Evolutionary conservation across 64 coral and sea anemone genomes (phyloP).

Genomic region (Pachyseris speciosa): DNA sequence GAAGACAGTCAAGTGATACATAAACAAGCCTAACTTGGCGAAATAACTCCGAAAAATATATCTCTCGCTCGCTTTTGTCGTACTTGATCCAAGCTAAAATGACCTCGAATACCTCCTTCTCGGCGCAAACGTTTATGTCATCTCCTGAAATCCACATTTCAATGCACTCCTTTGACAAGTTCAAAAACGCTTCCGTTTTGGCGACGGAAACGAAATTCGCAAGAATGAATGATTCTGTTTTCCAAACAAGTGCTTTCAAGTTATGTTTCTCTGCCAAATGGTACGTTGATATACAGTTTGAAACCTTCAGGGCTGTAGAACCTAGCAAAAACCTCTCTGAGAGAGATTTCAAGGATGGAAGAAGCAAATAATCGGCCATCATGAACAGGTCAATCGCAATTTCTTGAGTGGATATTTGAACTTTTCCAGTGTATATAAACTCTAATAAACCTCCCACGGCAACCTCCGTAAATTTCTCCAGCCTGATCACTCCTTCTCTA

Average conservation of each 20-base stretch:
- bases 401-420: background rate
- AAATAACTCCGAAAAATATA: background rate
- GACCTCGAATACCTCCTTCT: background rate
- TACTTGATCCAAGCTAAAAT: background rate
- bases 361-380: background rate
- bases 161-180: background rate
- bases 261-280: background rate
- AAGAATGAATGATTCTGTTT: background rate
- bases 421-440: background rate
- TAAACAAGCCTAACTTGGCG: background rate
- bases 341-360: background rate
- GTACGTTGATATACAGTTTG: background rate
- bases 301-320: background rate
- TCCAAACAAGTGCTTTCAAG: background rate
- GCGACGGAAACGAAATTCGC: background rate
- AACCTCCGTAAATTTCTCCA: background rate
- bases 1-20: background rate
- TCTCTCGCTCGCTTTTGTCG: background rate
- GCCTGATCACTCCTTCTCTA: background rate
- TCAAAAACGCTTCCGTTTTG: background rate
- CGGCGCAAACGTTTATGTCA: background rate
- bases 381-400: background rate
- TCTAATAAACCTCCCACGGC: background rate
- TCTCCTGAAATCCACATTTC: conserved; percentile 8
- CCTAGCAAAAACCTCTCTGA: background rate